Base-by-base conservation (phyloP, 2,113 vertebrate genomes). In the Syrmaticus mikado region DNA sequence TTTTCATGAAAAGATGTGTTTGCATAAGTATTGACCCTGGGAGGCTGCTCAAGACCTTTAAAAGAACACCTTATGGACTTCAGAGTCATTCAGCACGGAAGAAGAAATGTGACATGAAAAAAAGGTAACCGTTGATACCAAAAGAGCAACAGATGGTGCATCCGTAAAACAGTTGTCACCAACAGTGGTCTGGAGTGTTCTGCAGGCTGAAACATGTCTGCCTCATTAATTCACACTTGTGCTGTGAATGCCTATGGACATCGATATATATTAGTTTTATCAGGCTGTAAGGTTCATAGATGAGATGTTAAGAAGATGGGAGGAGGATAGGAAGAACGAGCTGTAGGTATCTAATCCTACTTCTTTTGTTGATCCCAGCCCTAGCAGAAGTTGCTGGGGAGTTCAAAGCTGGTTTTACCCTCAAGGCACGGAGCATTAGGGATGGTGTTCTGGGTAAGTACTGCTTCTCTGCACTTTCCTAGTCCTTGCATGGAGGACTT, bases 71-170 rank as follows among this genome's bases (percentile, higher is more conserved):
- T 93, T 16, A 0, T 77, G 91, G 92, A 91, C 87, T 82, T 94
- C 74, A 40, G 86, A 96, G 45, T 80, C 84, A 87, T 91, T 92
- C 65, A 75, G 62, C 75, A 81, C 92, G 78, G 27, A 91, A 87
- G 74, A 90, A 80, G 92, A 94, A 93, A 94, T 95, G 87, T 80
- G 74, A 91, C 91, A 74, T 96, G 92, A 71, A 88, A 92, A 87
- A 81, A 45, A 68, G 81, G 68, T 61, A 96, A 82, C 80, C 40
- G 65, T 86, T 78, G 90, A 73, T 89, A 85, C 55, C 1, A 2
- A 82, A 82, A 85, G 86, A 85, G 78, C 91, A 91, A 91, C 91
- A 96, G 95, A 96, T 93, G 94, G 95, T 91, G 78, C 64, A 91
- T 82, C 78, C 64, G 3, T 71, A 84, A 80, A 82, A 82, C 55